Conservation (phyloP, 2,113 vertebrate species). For the Saguinus imperator region DNA sequence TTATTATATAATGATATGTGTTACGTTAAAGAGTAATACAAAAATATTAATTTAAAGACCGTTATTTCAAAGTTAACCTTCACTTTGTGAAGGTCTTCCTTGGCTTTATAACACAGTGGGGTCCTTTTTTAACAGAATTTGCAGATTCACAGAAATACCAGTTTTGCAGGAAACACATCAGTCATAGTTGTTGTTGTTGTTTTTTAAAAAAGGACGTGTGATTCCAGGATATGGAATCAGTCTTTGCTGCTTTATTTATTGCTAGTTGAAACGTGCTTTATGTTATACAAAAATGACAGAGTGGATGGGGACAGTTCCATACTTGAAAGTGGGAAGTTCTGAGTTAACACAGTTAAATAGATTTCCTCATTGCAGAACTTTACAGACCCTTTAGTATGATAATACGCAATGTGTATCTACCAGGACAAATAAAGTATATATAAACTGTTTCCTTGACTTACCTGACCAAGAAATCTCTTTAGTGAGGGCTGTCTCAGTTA, state of each 20-base stretch:
- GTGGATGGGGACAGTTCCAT: not conserved
- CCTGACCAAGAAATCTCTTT: not conserved
- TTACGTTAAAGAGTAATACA: not conserved
- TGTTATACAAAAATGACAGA: not conserved
- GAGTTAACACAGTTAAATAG: not conserved
- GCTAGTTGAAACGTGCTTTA: not conserved
- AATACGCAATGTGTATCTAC: not conserved
- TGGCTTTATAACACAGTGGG: not conserved
- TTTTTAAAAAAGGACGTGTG: not conserved
- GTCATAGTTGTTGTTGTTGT: not conserved
- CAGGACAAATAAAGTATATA: not conserved
- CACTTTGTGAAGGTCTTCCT: not conserved
- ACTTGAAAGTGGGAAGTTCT: not conserved
- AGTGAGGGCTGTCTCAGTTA: not conserved
- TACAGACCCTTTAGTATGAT: not conserved
- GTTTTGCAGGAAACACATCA: slow-evolving; percentile 36
- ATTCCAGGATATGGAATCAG: not conserved
- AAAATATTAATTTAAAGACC: slow-evolving; percentile 4
- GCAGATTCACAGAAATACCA: not conserved
- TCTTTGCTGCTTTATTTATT: slow-evolving; percentile 13
- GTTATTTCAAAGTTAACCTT: slow-evolving; percentile 28
- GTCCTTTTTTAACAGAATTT: slow-evolving; percentile 1
- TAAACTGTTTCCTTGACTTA: not conserved
- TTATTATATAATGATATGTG: not conserved
- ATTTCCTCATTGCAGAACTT: not conserved